Conservation (phyloP, 2,888 invertebrate genomes). For the Sphaerophoria taeniata region DNA sequence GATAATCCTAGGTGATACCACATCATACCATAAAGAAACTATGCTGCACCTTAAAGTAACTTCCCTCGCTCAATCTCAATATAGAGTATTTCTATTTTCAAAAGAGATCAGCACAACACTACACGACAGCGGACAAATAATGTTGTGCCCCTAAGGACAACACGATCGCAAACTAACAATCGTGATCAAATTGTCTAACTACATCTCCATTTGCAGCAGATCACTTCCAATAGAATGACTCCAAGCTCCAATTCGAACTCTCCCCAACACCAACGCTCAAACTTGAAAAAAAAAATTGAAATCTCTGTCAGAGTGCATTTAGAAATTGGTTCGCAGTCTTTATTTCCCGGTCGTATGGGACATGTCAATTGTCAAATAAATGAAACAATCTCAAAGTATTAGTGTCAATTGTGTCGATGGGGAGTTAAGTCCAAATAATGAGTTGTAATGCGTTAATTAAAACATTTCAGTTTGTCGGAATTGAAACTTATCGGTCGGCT, state of each 20-base stretch:
- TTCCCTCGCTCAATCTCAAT: not conserved
- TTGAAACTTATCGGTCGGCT: not conserved
- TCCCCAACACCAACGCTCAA: not conserved
- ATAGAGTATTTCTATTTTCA: not conserved
- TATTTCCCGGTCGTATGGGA: conserved; percentile 23
- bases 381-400: conserved; percentile 40
- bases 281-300: conserved; percentile 22
- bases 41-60: conserved; percentile 54
- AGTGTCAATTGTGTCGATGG: conserved; percentile 45
- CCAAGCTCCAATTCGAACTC: conserved; percentile 28
- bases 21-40: conserved; percentile 6
- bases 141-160: conserved; percentile 68
- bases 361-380: conserved; percentile 37
- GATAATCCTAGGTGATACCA: not conserved
- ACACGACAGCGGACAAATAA: conserved; percentile 56
- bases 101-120: conserved; percentile 23
- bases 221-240: conserved; percentile 69
- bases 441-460: conserved; percentile 52
- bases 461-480: conserved; percentile 1
- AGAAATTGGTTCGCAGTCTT: not conserved
- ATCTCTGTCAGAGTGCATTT: conserved; percentile 49
- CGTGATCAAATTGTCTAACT: conserved; percentile 70
- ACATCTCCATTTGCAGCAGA: conserved; percentile 72
- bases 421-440: conserved; percentile 50
- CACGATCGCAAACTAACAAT: conserved; percentile 54